Conservation (phyloP, 2,113 vertebrate species). For the Kryptolebias marmoratus region DNA sequence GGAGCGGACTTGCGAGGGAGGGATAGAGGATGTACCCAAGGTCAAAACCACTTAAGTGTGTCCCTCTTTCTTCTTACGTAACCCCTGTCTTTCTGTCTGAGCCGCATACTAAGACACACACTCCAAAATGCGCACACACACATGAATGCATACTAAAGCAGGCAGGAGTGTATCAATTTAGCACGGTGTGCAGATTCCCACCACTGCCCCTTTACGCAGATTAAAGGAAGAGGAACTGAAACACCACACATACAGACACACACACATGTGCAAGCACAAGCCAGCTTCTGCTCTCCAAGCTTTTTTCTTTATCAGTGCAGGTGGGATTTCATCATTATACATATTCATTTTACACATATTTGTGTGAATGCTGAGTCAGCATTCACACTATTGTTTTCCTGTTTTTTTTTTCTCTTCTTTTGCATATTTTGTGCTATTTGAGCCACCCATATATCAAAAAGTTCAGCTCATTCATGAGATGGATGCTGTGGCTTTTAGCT, state of each 20-base stretch:
- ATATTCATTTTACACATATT: slow-evolving; percentile 72
- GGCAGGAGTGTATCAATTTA: slow-evolving; percentile 77
- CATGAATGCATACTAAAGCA: slow-evolving; percentile 67
- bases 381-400: too few species aligned
- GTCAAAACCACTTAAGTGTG: slow-evolving; percentile 81
- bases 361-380: too few species aligned
- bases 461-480: too few species aligned
- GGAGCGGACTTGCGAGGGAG: slow-evolving; percentile 16
- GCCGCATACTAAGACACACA: slow-evolving; percentile 72
- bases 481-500: too few species aligned
- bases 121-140: slow-evolving; percentile 34
- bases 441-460: too few species aligned
- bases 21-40: slow-evolving; percentile 65
- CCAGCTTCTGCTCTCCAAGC: slow-evolving; percentile 65
- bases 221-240: slow-evolving; percentile 66
- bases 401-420: too few species aligned
- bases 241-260: slow-evolving; percentile 20
- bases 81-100: slow-evolving; percentile 57
- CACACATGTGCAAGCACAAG: slow-evolving; percentile 47
- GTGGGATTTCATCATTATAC: slow-evolving; percentile 61
- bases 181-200: slow-evolving; percentile 82
- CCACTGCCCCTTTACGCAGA: slow-evolving; percentile 76
- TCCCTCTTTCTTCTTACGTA: slow-evolving; percentile 77
- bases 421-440: too few species aligned
- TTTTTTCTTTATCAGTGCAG: slow-evolving; percentile 65